Evolutionary conservation across 2,113 vertebrate genomes (phyloP), one percentile per base, ranked within the genome.

Genomic region (Triplophysa dalaica): DNA sequence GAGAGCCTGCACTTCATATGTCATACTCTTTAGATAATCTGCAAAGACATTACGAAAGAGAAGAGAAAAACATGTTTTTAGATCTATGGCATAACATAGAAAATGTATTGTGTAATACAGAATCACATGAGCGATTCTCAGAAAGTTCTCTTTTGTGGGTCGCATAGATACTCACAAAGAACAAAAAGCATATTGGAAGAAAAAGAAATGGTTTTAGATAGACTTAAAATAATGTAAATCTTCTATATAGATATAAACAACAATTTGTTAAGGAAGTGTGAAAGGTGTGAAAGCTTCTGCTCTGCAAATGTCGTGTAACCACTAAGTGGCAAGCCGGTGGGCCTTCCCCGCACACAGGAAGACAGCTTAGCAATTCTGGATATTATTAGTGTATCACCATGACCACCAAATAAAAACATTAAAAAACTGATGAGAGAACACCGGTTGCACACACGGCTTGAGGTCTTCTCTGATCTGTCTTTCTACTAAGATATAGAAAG

Each of bases 1-100:
- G 82, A 93, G 96, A 0, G 95, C 95, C 78, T 94, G 86, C 0
- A 87, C 93, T 87, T 98, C 95, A 64, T 93, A 95, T 0, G 93
- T 92, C 0, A 80, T 86, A 83, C 93, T 91, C 83, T 94, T 92
- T 89, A 89, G 92, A 50, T 92, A 93, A 87, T 97, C 96, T 97
- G 56, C 33, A 77, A n/a, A 43, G 66, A 38, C 63, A 72, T 8
- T 38, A 26, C 48, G 8, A 48, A 22, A 12, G 52, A 61, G 8
- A 72, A 41, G 54, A 33, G 17, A 12, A 43, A 72, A 50, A 80
- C 12, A 29, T 50, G 4, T 43, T 1, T n/a, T 61, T 24, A 21
- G 5, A 45, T n/a, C 13, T 61, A 19, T 43, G 70, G 56, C 14
- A 11, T 48, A 45, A 62, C 56, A 24, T 41, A 62, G 29, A 8